phyloP scores from a whole-genome alignment of 2,797 vertebrate genomes.

The Euthynnus affinis region DNA sequence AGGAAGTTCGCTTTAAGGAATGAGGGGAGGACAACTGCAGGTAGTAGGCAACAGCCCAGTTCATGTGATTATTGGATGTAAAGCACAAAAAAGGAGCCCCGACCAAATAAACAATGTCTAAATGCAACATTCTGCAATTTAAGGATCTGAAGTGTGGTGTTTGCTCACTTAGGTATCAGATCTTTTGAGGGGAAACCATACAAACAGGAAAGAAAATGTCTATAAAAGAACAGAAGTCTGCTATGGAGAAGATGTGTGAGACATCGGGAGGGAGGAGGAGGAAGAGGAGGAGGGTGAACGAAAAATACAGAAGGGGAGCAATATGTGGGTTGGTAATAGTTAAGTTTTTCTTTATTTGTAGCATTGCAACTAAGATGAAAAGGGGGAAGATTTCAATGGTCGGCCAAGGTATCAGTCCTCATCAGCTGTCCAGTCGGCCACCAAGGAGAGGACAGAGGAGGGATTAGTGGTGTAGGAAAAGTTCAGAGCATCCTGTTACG shows the following conservation, averaged over 20 bases:
- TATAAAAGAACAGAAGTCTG: conserved; percentile 61
- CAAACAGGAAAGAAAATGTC: conserved; percentile 34
- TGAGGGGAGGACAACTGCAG: conserved; percentile 36
- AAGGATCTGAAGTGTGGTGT: conserved; percentile 48
- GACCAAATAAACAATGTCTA: conserved; percentile 42
- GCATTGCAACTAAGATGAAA: conserved; percentile 85
- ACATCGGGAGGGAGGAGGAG: conserved; percentile 21
- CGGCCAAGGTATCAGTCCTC: conserved; percentile 76
- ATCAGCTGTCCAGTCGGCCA: conserved; percentile 76
- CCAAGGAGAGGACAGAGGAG: conserved; percentile 65
- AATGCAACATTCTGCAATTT: conserved; percentile 50
- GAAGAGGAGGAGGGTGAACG: conserved; percentile 17
- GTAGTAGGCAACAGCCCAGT: conserved; percentile 39
- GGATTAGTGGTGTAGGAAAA: conserved; percentile 54
- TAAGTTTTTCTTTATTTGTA: conserved; percentile 84
- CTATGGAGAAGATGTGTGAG: conserved; percentile 25
- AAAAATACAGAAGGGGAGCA: conserved; percentile 84
- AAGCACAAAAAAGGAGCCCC: conserved; percentile 51
- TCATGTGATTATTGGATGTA: conserved; percentile 42
- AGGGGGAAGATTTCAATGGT: conserved; percentile 72
- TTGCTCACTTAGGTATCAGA: conserved; percentile 43
- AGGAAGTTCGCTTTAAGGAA: conserved; percentile 47
- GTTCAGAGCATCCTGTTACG: conserved; percentile 99
- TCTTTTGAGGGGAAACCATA: conserved; percentile 36
- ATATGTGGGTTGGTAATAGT: conserved; percentile 86